Evolutionary conservation across 2,113 vertebrate species (phyloP).

Genomic region (Pluvianellus socialis): DNA sequence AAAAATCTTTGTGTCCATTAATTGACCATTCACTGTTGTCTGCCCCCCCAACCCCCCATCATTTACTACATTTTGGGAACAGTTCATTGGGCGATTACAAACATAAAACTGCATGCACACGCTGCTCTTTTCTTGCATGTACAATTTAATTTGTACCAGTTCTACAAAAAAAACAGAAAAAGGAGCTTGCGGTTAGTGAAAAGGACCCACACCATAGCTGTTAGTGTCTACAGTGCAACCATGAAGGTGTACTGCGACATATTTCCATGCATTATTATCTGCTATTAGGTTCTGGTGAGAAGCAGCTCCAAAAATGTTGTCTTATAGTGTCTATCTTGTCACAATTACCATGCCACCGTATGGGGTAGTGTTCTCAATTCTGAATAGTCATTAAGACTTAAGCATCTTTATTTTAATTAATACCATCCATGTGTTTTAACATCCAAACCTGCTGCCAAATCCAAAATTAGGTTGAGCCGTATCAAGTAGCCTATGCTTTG

Average conservation of each 20-base stretch:
- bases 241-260: not conserved
- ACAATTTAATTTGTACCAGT: not conserved
- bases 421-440: not conserved
- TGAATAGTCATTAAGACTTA: not conserved
- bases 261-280: not conserved
- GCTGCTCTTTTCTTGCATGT: not conserved
- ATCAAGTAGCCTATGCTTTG: not conserved
- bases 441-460: not conserved
- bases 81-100: not conserved
- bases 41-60: too few relatives aligned
- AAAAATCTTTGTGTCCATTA: not conserved
- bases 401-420: not conserved
- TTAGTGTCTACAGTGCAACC: not conserved
- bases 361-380: not conserved
- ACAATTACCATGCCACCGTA: not conserved
- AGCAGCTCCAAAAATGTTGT: not conserved
- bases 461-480: conserved; percentile 16
- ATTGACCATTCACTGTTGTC: too few relatives aligned
- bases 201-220: not conserved
- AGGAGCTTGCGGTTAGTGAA: not conserved
- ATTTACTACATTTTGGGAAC: not conserved
- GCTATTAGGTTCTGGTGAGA: not conserved
- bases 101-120: not conserved
- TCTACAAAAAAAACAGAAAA: not conserved
- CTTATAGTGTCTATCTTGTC: not conserved